A percentile compares a stretch with the other conserved stretches of the same genome.
phyloP scores from a whole-genome alignment of 1,140 invertebrate species.

The Drosophila neocordata region DNA sequence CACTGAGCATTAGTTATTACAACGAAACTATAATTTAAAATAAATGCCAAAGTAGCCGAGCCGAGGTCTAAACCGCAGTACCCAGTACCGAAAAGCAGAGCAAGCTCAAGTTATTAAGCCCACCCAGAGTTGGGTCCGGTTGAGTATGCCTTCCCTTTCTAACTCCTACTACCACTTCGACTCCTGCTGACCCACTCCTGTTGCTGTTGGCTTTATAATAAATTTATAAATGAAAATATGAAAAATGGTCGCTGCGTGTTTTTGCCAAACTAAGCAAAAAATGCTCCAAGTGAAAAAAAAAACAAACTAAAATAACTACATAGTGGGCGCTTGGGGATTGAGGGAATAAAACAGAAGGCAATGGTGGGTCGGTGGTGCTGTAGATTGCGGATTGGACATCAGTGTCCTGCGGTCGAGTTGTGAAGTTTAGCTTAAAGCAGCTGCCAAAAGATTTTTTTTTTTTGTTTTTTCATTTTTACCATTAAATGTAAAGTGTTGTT shows the following conservation, averaged over 20 bases:
- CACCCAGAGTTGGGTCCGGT: slow-evolving; percentile 26
- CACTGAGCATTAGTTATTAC: slow-evolving; percentile 74
- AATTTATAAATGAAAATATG: slow-evolving; percentile 81
- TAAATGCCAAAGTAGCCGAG: slow-evolving; percentile 77
- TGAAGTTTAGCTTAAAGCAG: slow-evolving; percentile 37
- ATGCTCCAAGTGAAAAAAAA: slow-evolving; percentile 42
- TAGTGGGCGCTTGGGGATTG: slow-evolving; percentile 32
- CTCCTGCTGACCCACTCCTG: slow-evolving; percentile 14
- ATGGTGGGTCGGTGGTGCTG: background rate
- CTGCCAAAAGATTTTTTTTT: slow-evolving; percentile 5
- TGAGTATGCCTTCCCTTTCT: slow-evolving; percentile 1
- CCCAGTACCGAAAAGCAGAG: slow-evolving; percentile 22
- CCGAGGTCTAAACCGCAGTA: slow-evolving; percentile 68
- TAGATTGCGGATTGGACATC: slow-evolving; percentile 47
- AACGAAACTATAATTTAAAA: slow-evolving; percentile 77
- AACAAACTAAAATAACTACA: slow-evolving; percentile 28
- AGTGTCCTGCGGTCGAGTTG: slow-evolving; percentile 49
- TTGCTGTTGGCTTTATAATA: slow-evolving; percentile 72
- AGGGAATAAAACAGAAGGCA: background rate
- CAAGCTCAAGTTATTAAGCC: slow-evolving; percentile 60
- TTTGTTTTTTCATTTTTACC: background rate
- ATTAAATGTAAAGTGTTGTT: slow-evolving; percentile 22
- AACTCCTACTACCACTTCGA: slow-evolving; percentile 1
- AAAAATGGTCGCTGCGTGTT: slow-evolving; percentile 79
- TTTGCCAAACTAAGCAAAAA: slow-evolving; percentile 76